Evolutionary conservation across 2,888 invertebrate genomes (phyloP), one percentile per base, ranked within the genome.

Genomic region (Archaeoteleia sp.): DNA sequence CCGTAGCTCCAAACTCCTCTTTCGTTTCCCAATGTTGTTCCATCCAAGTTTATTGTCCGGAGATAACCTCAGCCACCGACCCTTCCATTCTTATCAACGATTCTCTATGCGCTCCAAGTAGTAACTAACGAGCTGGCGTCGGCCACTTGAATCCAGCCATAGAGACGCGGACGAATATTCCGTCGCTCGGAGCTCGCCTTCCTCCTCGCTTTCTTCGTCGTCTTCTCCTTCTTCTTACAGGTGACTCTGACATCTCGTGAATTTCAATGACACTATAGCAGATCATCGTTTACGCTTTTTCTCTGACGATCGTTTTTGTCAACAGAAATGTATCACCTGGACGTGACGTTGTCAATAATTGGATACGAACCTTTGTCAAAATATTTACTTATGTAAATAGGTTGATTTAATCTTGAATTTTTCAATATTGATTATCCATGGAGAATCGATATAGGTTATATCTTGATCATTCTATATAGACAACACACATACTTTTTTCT

Each of bases 11-110:
- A 30, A 63, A 40, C 37, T 32, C 46, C 61, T 34, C 55, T 58
- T 57, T 63, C 70, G 43, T 65, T 39, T 49, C 45, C 46, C 74
- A 68, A 76, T 79, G 78, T 80, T 81, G 79, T 80, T 79, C 74
- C 76, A 73, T 74, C 73, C 72, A 72, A 81, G 82, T 83, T 83
- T 82, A 83, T 79, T 79, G 81, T 78, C 72, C 70, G 62, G 74
- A 82, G 83, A 83, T 84, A 84, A 83, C 82, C 82, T 71, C 72
- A 62, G 65, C 67, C 72, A 67, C 67, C 76, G 78, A 78, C 78
- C 80, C 74, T 71, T 67, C 73, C 73, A 72, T 75, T 80, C 82
- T 83, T 82, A 82, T 82, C 82, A 74, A 76, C 76, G 67, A 75
- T 74, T 76, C 76, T 69, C 76, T 74, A 74, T 74, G 74, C 76